A percentile compares a stretch with the other conserved stretches of the same genome.
phyloP scores from a whole-genome alignment of 2,888 invertebrate genomes.

The Panorpa germanica region DNA sequence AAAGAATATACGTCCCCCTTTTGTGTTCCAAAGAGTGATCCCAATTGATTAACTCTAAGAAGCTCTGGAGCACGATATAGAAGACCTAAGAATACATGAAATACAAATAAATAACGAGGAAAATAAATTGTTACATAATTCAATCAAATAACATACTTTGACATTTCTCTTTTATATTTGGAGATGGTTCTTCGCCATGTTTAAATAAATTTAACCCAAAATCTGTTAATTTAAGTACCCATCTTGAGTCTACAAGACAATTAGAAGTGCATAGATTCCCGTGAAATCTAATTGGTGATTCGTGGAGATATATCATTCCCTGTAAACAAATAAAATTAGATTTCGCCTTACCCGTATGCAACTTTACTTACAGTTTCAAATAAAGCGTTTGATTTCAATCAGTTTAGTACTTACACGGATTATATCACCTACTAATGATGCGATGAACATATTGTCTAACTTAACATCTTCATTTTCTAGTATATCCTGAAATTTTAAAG shows the following conservation, averaged over 20 bases:
- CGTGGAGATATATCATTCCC: conserved; percentile 84
- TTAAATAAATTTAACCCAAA: conserved; percentile 81
- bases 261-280: conserved; percentile 79
- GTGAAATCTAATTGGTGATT: conserved; percentile 69
- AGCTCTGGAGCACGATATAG: conserved; percentile 71
- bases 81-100: conserved; percentile 31
- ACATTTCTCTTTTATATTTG: conserved; percentile 45
- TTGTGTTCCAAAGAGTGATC: conserved; percentile 34
- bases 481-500: conserved; percentile 47
- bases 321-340: conserved; percentile 21
- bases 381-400: too few relatives aligned
- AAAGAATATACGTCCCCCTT: conserved; percentile 77
- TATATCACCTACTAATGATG: conserved; percentile 86
- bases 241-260: conserved; percentile 84
- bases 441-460: conserved; percentile 90
- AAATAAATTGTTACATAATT: neutral
- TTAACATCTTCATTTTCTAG: conserved; percentile 90
- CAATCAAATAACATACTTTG: conserved; percentile 36
- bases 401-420: conserved; percentile 79
- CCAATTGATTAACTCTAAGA: conserved; percentile 35
- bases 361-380: too few relatives aligned
- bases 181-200: conserved; percentile 45
- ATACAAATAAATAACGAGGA: conserved; percentile 3
- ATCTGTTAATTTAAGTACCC: conserved; percentile 86
- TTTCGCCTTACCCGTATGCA: too few relatives aligned